Conservation (phyloP, 1,140 invertebrate species). For the Sycophaga agraensis region DNA sequence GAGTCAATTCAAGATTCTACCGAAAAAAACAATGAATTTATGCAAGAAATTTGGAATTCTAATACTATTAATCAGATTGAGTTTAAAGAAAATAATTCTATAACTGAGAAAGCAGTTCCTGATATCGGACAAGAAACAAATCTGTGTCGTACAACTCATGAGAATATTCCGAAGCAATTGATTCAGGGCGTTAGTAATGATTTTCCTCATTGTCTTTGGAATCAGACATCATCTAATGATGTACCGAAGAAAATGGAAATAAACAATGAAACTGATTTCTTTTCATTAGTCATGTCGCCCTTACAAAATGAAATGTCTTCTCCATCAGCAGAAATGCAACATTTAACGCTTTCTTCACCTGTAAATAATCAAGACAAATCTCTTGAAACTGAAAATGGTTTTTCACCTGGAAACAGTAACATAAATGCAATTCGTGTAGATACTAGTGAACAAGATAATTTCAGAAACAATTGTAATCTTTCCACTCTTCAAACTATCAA, state of each 20-base stretch:
- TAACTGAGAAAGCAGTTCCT: background rate
- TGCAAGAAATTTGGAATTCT: conserved; percentile 12
- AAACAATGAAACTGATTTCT: conserved; percentile 50
- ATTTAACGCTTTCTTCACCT: conserved; percentile 56
- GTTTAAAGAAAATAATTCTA: conserved; percentile 9
- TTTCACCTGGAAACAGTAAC: conserved; percentile 30
- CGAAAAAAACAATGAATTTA: conserved; percentile 2
- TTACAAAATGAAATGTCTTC: conserved; percentile 45
- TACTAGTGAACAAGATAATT: conserved; percentile 27
- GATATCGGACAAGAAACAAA: background rate
- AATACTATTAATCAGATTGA: conserved; percentile 12
- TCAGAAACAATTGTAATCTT: conserved; percentile 30
- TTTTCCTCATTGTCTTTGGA: background rate
- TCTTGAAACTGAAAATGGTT: conserved; percentile 28
- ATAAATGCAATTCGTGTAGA: conserved; percentile 16
- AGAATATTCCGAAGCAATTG: background rate
- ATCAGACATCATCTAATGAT: background rate
- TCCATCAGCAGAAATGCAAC: conserved; percentile 55
- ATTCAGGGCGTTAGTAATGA: conserved; percentile 1
- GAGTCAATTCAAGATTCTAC: conserved; percentile 5
- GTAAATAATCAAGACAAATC: conserved; percentile 31
- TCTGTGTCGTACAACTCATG: background rate
- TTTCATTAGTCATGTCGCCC: conserved; percentile 56
- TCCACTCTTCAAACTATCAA: conserved; percentile 54
- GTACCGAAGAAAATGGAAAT: conserved; percentile 34